A percentile compares a stretch with the other conserved stretches of the same genome.
Conservation (phyloP, 1,140 invertebrate genomes). For the Cherax quadricarinatus region DNA sequence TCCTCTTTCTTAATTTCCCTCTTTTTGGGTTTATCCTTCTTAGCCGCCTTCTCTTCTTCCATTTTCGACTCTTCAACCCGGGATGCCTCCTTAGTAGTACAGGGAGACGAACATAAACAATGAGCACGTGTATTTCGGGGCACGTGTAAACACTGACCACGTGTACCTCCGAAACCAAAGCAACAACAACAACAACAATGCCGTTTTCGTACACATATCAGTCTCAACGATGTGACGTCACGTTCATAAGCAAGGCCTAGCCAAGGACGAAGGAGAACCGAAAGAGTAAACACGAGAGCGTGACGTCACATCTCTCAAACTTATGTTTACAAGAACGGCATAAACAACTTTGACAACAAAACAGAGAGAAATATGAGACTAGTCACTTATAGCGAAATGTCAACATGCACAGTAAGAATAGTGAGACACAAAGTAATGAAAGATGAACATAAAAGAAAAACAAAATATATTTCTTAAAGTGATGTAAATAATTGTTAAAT, state of each 20-base stretch:
- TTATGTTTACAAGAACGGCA: neutral
- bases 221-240: conserved; percentile 20
- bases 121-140: conserved; percentile 31
- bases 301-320: neutral
- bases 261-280: neutral
- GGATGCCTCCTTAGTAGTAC: conserved; percentile 12
- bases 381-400: neutral
- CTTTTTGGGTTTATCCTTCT: conserved; percentile 19
- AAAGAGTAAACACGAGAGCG: neutral
- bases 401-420: conserved; percentile 20
- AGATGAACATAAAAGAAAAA: neutral
- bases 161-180: neutral
- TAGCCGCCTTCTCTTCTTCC: conserved; percentile 1
- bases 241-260: neutral
- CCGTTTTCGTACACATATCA: too few relatives aligned
- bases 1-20: conserved; percentile 18
- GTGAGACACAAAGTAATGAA: neutral
- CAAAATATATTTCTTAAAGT: neutral
- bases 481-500: conserved; percentile 5
- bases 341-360: neutral
- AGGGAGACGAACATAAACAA: conserved; percentile 26
- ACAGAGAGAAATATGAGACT: neutral
- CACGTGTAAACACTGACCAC: conserved; percentile 6
- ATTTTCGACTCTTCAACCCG: conserved; percentile 34
- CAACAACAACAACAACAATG: neutral